Evolutionary conservation across 2,797 vertebrate genomes (phyloP).

Genomic region (Fistularia commersonii): DNA sequence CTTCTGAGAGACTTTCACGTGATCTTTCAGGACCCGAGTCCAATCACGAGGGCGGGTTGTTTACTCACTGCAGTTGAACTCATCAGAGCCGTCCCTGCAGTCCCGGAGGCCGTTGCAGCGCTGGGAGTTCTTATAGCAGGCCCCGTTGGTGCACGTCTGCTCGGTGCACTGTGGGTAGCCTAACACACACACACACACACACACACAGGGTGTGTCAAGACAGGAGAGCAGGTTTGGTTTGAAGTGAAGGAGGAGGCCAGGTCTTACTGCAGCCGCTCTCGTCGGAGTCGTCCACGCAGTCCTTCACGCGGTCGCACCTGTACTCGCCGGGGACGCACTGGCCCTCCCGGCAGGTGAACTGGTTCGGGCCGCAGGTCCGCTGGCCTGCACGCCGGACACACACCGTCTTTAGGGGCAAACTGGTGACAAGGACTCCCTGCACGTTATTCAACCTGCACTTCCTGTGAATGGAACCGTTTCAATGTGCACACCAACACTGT

Average conservation of each 20-base stretch:
- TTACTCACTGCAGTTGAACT: constrained; percentile 73
- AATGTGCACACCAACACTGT: no score
- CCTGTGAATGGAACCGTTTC: no score
- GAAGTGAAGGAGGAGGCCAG: neutral
- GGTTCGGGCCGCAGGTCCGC: constrained; percentile 64
- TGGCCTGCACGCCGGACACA: constrained; percentile 41
- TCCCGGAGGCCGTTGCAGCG: constrained; percentile 67
- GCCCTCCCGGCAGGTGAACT: constrained; percentile 73
- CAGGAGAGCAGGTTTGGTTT: neutral
- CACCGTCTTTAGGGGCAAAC: no score
- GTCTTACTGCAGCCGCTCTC: constrained; percentile 74
- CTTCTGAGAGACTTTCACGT: neutral
- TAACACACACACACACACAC: constrained; percentile 18
- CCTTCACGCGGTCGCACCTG: constrained; percentile 69
- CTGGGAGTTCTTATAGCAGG: constrained; percentile 71
- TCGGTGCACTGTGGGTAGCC: constrained; percentile 69
- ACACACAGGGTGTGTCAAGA: neutral
- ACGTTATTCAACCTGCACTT: no score
- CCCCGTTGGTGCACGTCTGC: constrained; percentile 71
- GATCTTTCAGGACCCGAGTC: neutral
- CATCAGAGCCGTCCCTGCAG: constrained; percentile 76
- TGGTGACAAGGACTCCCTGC: no score
- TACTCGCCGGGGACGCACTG: constrained; percentile 70
- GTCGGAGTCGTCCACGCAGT: constrained; percentile 73
- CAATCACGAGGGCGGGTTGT: neutral